Evolutionary conservation across 2,888 invertebrate species (phyloP).

Genomic region (Chelonus formosanus): DNA sequence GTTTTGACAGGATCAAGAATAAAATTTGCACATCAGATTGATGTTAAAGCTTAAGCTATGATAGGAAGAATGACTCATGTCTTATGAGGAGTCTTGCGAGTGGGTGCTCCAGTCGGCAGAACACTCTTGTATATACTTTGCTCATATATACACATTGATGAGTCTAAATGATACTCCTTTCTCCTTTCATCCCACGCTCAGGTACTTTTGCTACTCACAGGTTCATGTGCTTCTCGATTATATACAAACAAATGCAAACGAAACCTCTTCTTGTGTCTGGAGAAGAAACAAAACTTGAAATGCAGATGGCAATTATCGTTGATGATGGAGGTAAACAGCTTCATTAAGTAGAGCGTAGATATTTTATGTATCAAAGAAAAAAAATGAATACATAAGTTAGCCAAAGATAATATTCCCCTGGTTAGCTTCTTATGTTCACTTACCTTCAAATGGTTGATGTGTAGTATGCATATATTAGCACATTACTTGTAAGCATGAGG

Average conservation of each 20-base stretch:
- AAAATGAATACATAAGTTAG: no score
- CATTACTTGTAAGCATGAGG: slow-evolving; percentile 1
- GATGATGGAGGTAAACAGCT: slow-evolving; percentile 24
- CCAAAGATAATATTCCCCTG: no score
- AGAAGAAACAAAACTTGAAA: slow-evolving; percentile 6
- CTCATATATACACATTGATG: slow-evolving; percentile 26
- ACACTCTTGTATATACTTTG: background rate
- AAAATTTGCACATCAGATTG: slow-evolving; percentile 5
- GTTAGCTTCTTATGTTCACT: no score
- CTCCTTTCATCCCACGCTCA: slow-evolving; percentile 33
- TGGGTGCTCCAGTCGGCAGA: slow-evolving; percentile 18
- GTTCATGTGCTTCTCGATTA: slow-evolving; percentile 19
- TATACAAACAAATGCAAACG: slow-evolving; percentile 22
- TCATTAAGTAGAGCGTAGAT: slow-evolving; percentile 18
- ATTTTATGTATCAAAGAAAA: slow-evolving; percentile 2
- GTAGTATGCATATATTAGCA: slow-evolving; percentile 5
- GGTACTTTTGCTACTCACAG: slow-evolving; percentile 15
- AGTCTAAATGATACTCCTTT: slow-evolving; percentile 33
- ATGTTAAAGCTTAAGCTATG: no score
- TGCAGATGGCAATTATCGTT: slow-evolving; percentile 21
- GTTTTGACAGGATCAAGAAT: no score
- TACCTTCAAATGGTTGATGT: no score
- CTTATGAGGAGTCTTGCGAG: slow-evolving; percentile 12
- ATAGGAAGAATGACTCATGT: slow-evolving; percentile 20
- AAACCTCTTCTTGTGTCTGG: slow-evolving; percentile 1